Base-by-base conservation (phyloP, 2,888 invertebrate species). In the Agriotes lineatus region DNA sequence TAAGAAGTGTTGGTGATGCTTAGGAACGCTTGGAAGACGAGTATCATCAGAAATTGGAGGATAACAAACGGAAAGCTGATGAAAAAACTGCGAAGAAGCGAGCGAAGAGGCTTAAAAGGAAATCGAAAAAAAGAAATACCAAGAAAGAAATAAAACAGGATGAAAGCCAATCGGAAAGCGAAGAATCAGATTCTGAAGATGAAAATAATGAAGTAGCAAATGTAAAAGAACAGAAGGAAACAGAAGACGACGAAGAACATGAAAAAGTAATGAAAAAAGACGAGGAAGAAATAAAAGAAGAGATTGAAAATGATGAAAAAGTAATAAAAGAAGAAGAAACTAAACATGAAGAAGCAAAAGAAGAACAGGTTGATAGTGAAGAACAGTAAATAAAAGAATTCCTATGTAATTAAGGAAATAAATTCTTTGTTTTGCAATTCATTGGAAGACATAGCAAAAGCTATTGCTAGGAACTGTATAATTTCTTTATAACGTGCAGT, bases 71-170 rank as follows among this genome's bases (percentile, higher is more conserved):
- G 78, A 84, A 84, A 76, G 92, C 94, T 7, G 96, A 95, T 74
- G 91, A 92, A 78, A 90, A 88, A 80, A 97, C 97, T 2, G 95
- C 95, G 0, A 98, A 97, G 80, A 97, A 96, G 82, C 87, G 98
- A 75, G 93, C 93, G 0, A 99, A 97, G 82, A 88, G 97, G 57
- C 81, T 92, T 64, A 95, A 93, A 81, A 93, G 89, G 80, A 96
- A 94, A 80, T 87, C 89, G 81, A 87, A 85, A 37, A 77, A 80
- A 0, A 83, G 83, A 42, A 73, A 76, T 22, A 75, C 70, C 7
- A 74, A 74, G 57, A 79, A 77, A 25, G 85, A 82, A 73, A 75
- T 81, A n/a, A 86, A 85, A 74, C 75, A 69, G 33, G 79, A 79
- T 48, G 79, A 76, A 57, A 72, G 71, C 64, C 82, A 78, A 74